phyloP scores from a whole-genome alignment of 2,888 invertebrate species.

The Volucella bombylans region DNA sequence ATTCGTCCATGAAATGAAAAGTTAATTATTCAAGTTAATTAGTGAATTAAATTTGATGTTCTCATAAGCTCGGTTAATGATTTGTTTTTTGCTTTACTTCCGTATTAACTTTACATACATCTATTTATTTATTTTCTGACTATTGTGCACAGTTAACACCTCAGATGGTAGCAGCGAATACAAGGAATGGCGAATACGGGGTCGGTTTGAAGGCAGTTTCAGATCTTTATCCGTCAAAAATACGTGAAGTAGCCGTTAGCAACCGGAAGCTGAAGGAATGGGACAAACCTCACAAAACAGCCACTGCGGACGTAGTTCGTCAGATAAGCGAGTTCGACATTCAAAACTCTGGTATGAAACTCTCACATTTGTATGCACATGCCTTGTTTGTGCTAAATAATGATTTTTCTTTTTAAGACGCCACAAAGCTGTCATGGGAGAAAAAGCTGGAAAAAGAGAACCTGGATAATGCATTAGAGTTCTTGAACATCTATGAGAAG shows the following conservation, averaged over 20 bases:
- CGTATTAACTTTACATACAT: too few relatives aligned
- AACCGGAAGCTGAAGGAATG: conserved; percentile 91
- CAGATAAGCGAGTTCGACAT: conserved; percentile 90
- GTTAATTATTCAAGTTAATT: conserved; percentile 16
- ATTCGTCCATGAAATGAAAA: conserved; percentile 6
- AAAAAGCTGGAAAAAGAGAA: conserved; percentile 95
- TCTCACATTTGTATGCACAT: not conserved
- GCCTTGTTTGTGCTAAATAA: not conserved
- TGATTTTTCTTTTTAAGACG: conserved; percentile 77
- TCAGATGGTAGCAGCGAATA: conserved; percentile 84
- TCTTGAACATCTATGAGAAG: conserved; percentile 92
- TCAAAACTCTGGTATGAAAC: conserved; percentile 83
- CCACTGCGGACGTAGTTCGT: conserved; percentile 90
- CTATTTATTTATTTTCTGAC: conserved; percentile 7
- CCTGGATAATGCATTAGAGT: conserved; percentile 92
- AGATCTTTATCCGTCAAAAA: conserved; percentile 92
- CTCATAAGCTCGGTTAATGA: not conserved
- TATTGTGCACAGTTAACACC: conserved; percentile 77
- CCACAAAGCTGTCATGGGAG: conserved; percentile 84
- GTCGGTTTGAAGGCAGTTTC: conserved; percentile 93
- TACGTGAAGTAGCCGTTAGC: conserved; percentile 91
- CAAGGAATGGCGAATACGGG: conserved; percentile 91
- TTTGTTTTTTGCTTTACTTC: too few relatives aligned
- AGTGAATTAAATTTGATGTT: conserved; percentile 5
- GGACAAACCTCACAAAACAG: conserved; percentile 91